phyloP scores from a whole-genome alignment of 2,888 invertebrate genomes.

The Hypselothyrea guttata region DNA sequence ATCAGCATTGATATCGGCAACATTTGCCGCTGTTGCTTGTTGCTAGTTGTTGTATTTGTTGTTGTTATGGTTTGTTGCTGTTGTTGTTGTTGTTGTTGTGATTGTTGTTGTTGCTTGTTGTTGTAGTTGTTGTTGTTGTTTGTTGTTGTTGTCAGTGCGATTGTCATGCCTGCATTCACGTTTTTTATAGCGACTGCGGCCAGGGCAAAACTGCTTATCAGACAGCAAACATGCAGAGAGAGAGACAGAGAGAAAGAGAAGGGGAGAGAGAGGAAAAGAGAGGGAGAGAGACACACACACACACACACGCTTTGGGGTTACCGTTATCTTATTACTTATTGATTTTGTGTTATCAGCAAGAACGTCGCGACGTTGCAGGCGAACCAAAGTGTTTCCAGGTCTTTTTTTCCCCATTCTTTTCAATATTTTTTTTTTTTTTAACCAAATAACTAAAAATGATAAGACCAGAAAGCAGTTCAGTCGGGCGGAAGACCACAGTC shows the following conservation, averaged over 20 bases:
- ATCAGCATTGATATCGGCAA: slow-evolving; percentile 29
- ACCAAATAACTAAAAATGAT: slow-evolving; percentile 5
- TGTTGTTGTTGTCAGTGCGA: slow-evolving; percentile 51
- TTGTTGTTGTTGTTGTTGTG: slow-evolving; percentile 3
- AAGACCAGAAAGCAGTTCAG: no score
- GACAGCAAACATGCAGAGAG: slow-evolving; percentile 35
- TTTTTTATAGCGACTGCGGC: slow-evolving; percentile 5
- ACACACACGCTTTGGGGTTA: slow-evolving; percentile 51
- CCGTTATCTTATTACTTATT: slow-evolving; percentile 73
- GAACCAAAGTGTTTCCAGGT: slow-evolving; percentile 1
- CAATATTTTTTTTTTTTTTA: no score
- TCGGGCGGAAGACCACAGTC: no score
- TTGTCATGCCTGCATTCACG: slow-evolving; percentile 53
- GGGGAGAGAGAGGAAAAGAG: slow-evolving; percentile 11
- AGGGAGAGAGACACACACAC: slow-evolving; percentile 16
- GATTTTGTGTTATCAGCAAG: slow-evolving; percentile 66
- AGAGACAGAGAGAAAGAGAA: no score
- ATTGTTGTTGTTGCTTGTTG: slow-evolving; percentile 15
- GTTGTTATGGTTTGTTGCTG: background rate
- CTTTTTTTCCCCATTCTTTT: no score
- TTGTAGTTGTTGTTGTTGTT: slow-evolving; percentile 11
- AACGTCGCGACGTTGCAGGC: slow-evolving; percentile 30
- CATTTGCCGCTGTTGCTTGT: slow-evolving; percentile 8
- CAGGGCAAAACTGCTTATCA: slow-evolving; percentile 46
- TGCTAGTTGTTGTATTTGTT: slow-evolving; percentile 1